Evolutionary conservation across 2,888 invertebrate genomes (phyloP).

Genomic region (Rotaria magnacalcarata): DNA sequence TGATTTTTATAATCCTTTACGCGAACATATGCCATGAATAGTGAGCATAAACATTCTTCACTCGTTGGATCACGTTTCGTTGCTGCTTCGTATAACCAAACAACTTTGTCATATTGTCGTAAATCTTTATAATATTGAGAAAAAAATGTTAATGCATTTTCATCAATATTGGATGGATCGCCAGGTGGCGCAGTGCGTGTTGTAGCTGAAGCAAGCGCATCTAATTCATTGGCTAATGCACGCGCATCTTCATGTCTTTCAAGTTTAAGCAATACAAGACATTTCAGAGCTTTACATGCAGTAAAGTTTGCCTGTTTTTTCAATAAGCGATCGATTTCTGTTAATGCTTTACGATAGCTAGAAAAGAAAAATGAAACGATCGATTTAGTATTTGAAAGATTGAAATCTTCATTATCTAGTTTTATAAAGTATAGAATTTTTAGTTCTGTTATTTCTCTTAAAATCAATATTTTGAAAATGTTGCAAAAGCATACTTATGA

Average conservation of each 20-base stretch:
- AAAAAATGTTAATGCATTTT: slow-evolving; percentile 87
- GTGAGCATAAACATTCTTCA: slow-evolving; percentile 83
- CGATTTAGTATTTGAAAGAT: no score
- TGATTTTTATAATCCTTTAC: slow-evolving; percentile 82
- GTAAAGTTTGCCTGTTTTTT: slow-evolving; percentile 28
- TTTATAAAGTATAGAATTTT: no score
- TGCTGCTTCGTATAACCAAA: slow-evolving; percentile 78
- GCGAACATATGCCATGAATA: slow-evolving; percentile 91
- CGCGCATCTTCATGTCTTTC: not conserved
- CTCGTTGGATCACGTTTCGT: slow-evolving; percentile 71
- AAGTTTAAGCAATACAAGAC: slow-evolving; percentile 22
- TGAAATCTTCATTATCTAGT: no score
- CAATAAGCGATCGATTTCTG: slow-evolving; percentile 3
- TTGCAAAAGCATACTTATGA: not conserved
- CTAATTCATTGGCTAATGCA: not conserved
- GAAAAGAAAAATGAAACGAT: not conserved
- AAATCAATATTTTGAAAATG: no score
- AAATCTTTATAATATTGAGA: slow-evolving; percentile 46
- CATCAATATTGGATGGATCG: slow-evolving; percentile 70
- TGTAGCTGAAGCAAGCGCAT: not conserved
- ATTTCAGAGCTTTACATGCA: slow-evolving; percentile 13
- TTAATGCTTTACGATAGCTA: slow-evolving; percentile 17
- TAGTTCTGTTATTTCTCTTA: no score
- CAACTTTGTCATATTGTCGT: slow-evolving; percentile 43
- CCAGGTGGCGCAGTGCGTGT: no score